Percentiles rank a stretch among this genome's conserved stretches.
These are phyloP conservation scores for Achlya flavicornis DNA, from an alignment of 2,888 invertebrate species.

Conservation along the genomic window DNA sequence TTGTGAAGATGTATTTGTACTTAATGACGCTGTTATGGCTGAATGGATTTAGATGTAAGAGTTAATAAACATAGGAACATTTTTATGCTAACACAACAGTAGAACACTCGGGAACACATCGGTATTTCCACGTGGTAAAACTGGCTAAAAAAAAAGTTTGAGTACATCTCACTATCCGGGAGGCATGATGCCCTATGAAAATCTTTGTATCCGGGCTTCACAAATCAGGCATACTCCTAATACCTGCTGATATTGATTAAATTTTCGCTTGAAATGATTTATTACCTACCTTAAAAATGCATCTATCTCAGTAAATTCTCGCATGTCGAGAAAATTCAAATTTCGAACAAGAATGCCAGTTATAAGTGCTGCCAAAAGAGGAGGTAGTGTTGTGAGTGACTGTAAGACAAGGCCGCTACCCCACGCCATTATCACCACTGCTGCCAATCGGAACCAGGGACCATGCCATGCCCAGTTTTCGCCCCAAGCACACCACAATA, in stretches of 20 bases:
- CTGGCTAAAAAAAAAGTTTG: too few relatives aligned
- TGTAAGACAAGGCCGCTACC: constrained; percentile 57
- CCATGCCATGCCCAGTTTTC: constrained; percentile 67
- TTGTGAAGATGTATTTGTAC: too few relatives aligned
- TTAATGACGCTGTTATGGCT: too few relatives aligned
- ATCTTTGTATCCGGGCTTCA: too few relatives aligned
- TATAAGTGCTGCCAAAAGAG: constrained; percentile 64
- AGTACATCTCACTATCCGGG: too few relatives aligned
- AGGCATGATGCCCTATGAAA: too few relatives aligned
- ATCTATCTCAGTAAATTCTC: constrained; percentile 62
- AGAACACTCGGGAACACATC: too few relatives aligned
- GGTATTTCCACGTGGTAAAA: too few relatives aligned
- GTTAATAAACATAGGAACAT: too few relatives aligned
- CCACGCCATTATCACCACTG: constrained; percentile 64
- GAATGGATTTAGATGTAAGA: too few relatives aligned
- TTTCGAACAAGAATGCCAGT: constrained; percentile 70
- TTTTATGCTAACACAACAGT: too few relatives aligned
- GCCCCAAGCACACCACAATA: constrained; percentile 63
- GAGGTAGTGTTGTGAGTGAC: constrained; percentile 61
- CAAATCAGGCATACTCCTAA: too few relatives aligned
- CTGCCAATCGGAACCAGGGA: constrained; percentile 58
- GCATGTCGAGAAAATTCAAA: constrained; percentile 67
- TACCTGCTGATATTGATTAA: neutral
- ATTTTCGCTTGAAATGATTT: constrained; percentile 5
- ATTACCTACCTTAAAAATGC: constrained; percentile 62